These are phyloP conservation scores for Misgurnus anguillicaudatus DNA, from an alignment of 2,113 vertebrate species.

Conservation along the genomic window DNA sequence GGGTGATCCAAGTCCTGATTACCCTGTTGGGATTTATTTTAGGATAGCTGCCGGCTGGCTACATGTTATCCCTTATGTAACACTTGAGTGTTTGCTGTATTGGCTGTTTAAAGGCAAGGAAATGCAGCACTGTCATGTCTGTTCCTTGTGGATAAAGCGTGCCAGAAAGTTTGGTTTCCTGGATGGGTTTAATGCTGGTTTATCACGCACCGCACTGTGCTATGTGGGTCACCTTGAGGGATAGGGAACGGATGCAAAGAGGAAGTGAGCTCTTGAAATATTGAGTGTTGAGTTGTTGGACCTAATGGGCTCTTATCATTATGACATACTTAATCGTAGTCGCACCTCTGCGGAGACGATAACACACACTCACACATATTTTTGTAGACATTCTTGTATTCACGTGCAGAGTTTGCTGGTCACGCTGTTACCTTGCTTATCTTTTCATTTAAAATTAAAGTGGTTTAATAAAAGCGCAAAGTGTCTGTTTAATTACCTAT, in stretches of 20 bases:
- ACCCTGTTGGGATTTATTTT: no score
- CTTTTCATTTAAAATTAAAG: conserved; percentile 6
- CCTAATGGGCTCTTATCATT: conserved; percentile 9
- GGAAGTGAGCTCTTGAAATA: conserved; percentile 14
- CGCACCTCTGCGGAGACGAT: neutral
- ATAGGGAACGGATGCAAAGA: neutral
- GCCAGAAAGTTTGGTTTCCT: neutral
- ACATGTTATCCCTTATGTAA: neutral
- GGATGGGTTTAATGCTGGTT: neutral
- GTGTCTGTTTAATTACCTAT: no score
- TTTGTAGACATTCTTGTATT: neutral
- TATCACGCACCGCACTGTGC: neutral
- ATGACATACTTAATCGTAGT: neutral
- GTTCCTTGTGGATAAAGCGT: neutral
- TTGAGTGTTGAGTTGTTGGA: neutral
- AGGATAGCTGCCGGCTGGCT: no score
- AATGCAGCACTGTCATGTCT: neutral
- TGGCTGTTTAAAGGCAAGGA: neutral
- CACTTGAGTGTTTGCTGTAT: neutral
- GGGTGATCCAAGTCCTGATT: no score
- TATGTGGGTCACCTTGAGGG: conserved; percentile 25
- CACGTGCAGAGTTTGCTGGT: neutral
- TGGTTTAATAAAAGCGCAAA: conserved; percentile 53
- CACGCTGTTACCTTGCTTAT: neutral
- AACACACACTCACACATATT: neutral